phyloP scores from a whole-genome alignment of 2,797 vertebrate genomes.

The Cygnus olor region DNA sequence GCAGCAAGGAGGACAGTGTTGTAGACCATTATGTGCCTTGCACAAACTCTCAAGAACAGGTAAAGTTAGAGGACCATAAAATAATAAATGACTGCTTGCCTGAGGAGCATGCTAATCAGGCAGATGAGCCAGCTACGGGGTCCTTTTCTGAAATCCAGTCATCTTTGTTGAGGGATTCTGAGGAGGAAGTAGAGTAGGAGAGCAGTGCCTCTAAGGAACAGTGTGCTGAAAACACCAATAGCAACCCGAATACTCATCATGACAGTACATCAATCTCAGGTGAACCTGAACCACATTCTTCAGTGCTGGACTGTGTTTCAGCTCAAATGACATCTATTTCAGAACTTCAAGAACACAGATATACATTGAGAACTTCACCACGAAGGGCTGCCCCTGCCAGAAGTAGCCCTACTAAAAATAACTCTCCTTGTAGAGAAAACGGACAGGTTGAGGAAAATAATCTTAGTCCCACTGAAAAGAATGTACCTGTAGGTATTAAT shows the following conservation, averaged over 20 bases:
- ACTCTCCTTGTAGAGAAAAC: conserved; percentile 90
- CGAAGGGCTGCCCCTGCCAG: conserved; percentile 86
- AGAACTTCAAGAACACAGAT: conserved; percentile 96
- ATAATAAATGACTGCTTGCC: conserved; percentile 75
- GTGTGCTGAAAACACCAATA: conserved; percentile 78
- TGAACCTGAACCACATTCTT: conserved; percentile 83
- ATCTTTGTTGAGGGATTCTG: conserved; percentile 87
- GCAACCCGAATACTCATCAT: conserved; percentile 58
- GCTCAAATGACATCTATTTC: conserved; percentile 84
- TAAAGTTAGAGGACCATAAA: conserved; percentile 85
- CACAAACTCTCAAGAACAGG: conserved; percentile 89
- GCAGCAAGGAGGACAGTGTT: conserved; percentile 85
- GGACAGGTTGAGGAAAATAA: conserved; percentile 87
- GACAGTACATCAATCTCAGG: conserved; percentile 85
- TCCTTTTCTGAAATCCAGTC: conserved; percentile 84
- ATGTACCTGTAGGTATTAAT: conserved; percentile 69
- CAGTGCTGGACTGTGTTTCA: conserved; percentile 76
- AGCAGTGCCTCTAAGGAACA: conserved; percentile 86
- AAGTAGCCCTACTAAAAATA: conserved; percentile 86
- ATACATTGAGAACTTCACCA: conserved; percentile 95
- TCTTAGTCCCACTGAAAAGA: conserved; percentile 80
- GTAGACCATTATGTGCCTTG: conserved; percentile 95
- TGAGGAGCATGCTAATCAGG: conserved; percentile 71
- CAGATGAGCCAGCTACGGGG: conserved; percentile 74
- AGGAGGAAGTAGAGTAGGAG: conserved; percentile 92